Percentiles rank a stretch among this genome's conserved stretches.
Evolutionary conservation across 2,888 invertebrate species (phyloP).

Genomic region (Orthosia incerta): DNA sequence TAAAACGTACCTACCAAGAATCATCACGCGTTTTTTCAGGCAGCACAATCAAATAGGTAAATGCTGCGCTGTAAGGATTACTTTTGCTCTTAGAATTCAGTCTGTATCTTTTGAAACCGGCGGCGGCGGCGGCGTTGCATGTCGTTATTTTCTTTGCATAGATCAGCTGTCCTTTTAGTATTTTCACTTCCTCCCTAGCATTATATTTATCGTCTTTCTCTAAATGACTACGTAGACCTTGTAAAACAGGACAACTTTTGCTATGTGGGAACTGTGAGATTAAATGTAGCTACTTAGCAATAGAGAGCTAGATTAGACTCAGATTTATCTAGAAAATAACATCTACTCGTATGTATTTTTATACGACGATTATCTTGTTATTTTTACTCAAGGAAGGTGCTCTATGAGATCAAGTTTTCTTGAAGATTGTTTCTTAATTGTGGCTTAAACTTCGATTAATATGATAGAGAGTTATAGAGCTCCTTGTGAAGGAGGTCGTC

Average conservation of each 20-base stretch:
- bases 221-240: constrained; percentile 16
- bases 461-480: neutral
- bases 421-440: neutral
- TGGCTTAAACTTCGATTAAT: no score
- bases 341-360: neutral
- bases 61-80: neutral
- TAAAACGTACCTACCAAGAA: neutral
- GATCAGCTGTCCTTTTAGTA: constrained; percentile 26
- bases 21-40: neutral
- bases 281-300: neutral
- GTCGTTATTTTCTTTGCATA: constrained; percentile 16
- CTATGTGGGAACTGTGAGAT: neutral
- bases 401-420: neutral
- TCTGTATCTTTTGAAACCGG: neutral
- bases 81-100: constrained; percentile 10
- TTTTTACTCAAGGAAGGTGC: neutral
- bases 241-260: constrained; percentile 20
- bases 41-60: neutral
- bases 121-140: constrained; percentile 19
- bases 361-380: neutral
- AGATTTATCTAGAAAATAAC: constrained; percentile 4
- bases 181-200: constrained; percentile 40
- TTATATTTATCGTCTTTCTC: constrained; percentile 35
- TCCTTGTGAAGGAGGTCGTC: neutral
- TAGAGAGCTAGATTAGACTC: constrained; percentile 11